Percentiles rank a stretch among this genome's conserved stretches.
These are phyloP conservation scores for Cynopterus sphinx DNA, from an alignment of 2,797 vertebrate species.

Conservation along the genomic window DNA sequence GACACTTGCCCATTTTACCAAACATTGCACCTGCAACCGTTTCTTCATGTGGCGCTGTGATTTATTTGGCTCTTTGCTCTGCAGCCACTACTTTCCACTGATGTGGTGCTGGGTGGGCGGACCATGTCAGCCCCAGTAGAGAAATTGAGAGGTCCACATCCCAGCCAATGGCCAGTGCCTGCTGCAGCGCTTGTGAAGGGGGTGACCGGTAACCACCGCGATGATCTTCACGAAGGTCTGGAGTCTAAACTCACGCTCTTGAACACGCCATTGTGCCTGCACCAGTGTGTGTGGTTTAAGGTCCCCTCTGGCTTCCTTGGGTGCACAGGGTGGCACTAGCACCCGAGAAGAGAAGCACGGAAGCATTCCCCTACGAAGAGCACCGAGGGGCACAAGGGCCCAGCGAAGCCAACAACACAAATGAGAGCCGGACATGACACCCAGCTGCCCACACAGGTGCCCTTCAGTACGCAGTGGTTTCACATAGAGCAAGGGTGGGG, in stretches of 20 bases:
- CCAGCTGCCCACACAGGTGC: not conserved
- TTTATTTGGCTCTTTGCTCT: not conserved
- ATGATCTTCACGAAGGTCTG: not conserved
- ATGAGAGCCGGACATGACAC: not conserved
- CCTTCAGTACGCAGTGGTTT: not conserved
- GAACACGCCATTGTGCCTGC: not conserved
- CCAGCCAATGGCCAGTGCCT: fast-evolving
- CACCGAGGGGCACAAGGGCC: not conserved
- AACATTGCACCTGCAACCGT: not conserved
- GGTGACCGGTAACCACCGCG: not conserved
- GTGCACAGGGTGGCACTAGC: not conserved
- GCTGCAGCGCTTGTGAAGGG: not conserved
- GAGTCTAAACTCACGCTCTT: too few species aligned
- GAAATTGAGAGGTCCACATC: not conserved
- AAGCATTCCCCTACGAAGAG: not conserved
- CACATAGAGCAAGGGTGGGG: not conserved
- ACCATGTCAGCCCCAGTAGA: not conserved
- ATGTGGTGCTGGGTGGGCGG: not conserved
- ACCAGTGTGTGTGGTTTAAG: not conserved
- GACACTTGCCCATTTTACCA: not conserved
- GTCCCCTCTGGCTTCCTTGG: not conserved
- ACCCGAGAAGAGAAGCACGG: not conserved
- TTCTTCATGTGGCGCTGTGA: not conserved
- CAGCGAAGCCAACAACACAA: not conserved
- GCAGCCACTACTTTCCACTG: not conserved